phyloP scores from a whole-genome alignment of 2,113 vertebrate genomes.

The Zootoca vivipara region DNA sequence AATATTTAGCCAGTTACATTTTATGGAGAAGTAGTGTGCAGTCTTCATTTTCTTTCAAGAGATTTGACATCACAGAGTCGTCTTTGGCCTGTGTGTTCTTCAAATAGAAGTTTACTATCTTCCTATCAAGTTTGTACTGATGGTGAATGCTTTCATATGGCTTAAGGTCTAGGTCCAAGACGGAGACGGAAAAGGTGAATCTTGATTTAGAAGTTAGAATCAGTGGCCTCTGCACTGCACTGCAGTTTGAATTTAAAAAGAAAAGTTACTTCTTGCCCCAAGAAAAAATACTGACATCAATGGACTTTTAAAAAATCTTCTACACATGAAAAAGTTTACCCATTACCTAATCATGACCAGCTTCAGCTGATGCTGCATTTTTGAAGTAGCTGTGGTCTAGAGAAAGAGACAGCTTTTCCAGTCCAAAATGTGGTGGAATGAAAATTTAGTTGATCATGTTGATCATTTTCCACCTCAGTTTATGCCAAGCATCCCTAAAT shows the following conservation, averaged over 20 bases:
- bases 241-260: constrained; percentile 63
- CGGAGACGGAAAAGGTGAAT: constrained; percentile 88
- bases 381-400: neutral
- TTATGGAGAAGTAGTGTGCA: constrained; percentile 92
- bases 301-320: neutral
- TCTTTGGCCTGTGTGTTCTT: constrained; percentile 81
- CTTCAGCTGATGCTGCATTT: neutral
- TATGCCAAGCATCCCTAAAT: constrained; percentile 30
- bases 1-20: constrained; percentile 77
- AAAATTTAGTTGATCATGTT: constrained; percentile 3
- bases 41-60: constrained; percentile 86
- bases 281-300: neutral
- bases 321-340: neutral
- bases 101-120: constrained; percentile 91
- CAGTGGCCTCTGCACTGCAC: constrained; percentile 78
- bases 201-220: constrained; percentile 80
- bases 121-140: constrained; percentile 90
- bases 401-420: constrained; percentile 4
- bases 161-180: constrained; percentile 95
- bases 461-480: neutral
- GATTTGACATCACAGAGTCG: constrained; percentile 65
- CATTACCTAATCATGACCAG: constrained; percentile 6
- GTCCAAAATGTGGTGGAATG: neutral
- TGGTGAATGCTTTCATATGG: constrained; percentile 91
- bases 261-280: neutral